Base-by-base conservation (phyloP, 2,113 vertebrate genomes). In the Pseudopipra pipra region DNA sequence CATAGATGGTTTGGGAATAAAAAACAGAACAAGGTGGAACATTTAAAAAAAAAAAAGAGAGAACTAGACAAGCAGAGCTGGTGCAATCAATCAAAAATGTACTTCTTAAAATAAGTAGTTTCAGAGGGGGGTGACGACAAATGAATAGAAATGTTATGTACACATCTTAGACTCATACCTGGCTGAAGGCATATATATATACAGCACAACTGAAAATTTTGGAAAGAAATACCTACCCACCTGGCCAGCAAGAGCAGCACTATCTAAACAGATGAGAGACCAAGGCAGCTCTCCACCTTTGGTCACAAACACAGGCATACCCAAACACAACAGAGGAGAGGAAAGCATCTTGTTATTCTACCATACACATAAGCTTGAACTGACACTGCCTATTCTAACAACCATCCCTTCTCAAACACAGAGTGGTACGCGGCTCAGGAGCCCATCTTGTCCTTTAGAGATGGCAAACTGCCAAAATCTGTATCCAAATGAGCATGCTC, bases 81-180 rank as follows among this genome's bases (percentile, higher is more conserved):
- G 43, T 82, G 73, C 89, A 96, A 96, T 97, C 78, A 88, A 94
- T 97, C 95, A 96, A 95, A 94, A 96, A 85, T 67, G 78, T 47
- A 75, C 86, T 94, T 90, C 67, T 94, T 92, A 90, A 90, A 95
- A 95, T 84, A 37, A 95, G 73, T 59, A 61, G 47, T 83, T 91
- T 93, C 59, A 91, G 85, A 91, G 37, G 28, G 8, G 9, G 27
- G 77, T 2, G 58, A 76, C 0, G 59, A 94, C 31, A 89, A 91
- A 94, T 73, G 62, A 91, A 93, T 93, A 84, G 91, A 96, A 96
- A 89, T 74, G 54, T 86, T 97, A 85, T 66, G 80, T 87, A 92
- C 52, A 88, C 33, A 95, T 76, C 59, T 80, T 85, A 87, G 78
- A 44, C 56, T 94, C 78, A 94, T 89, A 93, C 81, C 84, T 70